Evolutionary conservation across 1,140 invertebrate species (phyloP), one percentile per base, ranked within the genome.

Genomic region (Ceratina australensis): DNA sequence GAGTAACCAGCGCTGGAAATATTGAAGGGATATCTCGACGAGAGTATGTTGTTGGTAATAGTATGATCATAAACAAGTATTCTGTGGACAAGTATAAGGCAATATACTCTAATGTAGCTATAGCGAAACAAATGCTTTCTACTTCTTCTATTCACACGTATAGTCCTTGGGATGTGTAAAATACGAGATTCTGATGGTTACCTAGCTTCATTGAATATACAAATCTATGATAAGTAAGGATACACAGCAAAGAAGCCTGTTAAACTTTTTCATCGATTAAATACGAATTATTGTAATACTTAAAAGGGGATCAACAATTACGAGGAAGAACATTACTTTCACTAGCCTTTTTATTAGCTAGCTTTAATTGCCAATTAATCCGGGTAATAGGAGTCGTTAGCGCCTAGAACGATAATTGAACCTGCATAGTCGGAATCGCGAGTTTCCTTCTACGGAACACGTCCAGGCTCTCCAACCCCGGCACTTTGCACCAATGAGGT

Each of bases 401-500:
- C 77, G 50, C n/a, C 24, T 56, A 73, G 50, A 65, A 61, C 26
- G 7, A 74, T 52, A 33, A 65, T 49, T 71, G 82, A 76, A 90
- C 87, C 84, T 88, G 83, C 60, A 67, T 87, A 3, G 75, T 82
- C 18, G 96, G 96, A 87, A 96, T 96, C 7, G 94, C 93, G 81
- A 97, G 89, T 20, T 90, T 88, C 92, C 93, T 94, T 66, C 95
- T 93, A 76, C 94, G 91, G 61, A 95, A 93, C 49, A 93, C 79
- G 52, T 92, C 91, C 59, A 92, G 74, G 63, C 74, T 86, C 56
- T 92, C 88, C 20, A 97, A 89, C 78, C 95, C 93, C 0, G 96
- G 95, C 5, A 96, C 93, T 63, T 91, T 93, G 86, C 97, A 97
- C 96, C 96, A 97, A 91, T 97, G 95, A 49, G 95, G 93, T 0